These are phyloP conservation scores for Pilophorus perplexus DNA, from an alignment of 2,888 invertebrate genomes.

Conservation along the genomic window DNA sequence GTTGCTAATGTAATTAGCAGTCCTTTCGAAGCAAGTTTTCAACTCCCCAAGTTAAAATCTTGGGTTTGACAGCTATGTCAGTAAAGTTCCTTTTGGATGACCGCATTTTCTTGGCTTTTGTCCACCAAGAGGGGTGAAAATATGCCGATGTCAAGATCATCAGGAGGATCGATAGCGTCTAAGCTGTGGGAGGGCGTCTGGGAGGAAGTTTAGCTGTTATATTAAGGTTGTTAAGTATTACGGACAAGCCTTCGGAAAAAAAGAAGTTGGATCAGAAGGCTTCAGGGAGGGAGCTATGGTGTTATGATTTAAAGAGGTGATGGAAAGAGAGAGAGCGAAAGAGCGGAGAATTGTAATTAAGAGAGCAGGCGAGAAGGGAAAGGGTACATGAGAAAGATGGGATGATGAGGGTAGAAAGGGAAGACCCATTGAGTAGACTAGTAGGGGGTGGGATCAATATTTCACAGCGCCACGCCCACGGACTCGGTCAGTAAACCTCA, in stretches of 20 bases:
- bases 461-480: slow-evolving; percentile 39
- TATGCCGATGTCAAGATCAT: not conserved
- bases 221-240: not conserved
- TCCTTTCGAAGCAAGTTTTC: no score
- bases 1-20: no score
- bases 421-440: slow-evolving; percentile 34
- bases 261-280: not conserved
- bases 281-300: slow-evolving; percentile 8
- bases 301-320: slow-evolving; percentile 15
- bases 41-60: no score
- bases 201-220: not conserved
- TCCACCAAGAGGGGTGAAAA: no score
- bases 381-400: not conserved
- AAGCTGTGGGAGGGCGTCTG: not conserved
- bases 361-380: slow-evolving; percentile 6
- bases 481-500: slow-evolving; percentile 42
- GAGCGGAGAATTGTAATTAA: slow-evolving; percentile 24
- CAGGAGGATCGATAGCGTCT: not conserved
- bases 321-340: not conserved
- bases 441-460: slow-evolving; percentile 36
- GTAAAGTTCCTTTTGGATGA: no score
- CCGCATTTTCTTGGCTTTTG: no score
- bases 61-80: no score
- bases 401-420: not conserved
- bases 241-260: not conserved